Conservation (phyloP, 2,113 vertebrate genomes). For the Pongo pygmaeus region DNA sequence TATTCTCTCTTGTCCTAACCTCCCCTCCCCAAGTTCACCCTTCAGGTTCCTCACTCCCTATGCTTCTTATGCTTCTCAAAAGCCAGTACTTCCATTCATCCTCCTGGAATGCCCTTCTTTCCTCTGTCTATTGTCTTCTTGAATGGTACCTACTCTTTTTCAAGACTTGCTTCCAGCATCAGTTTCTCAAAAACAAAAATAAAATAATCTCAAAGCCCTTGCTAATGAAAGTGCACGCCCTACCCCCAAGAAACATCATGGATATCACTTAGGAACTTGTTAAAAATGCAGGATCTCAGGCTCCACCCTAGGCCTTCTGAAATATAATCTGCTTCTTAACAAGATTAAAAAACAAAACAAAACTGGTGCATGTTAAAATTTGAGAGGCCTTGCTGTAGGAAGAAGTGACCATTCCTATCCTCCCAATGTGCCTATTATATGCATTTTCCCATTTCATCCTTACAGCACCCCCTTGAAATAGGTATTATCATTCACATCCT, state of each 20-base stretch:
- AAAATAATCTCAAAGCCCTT: neutral
- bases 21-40: neutral
- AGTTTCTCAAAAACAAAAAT: neutral
- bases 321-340: neutral
- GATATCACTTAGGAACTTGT: neutral
- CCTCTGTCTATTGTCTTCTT: neutral
- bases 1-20: neutral
- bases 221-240: neutral
- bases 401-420: neutral
- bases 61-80: neutral
- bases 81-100: neutral
- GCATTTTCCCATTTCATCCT: neutral
- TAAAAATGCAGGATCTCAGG: neutral
- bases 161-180: neutral
- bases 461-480: neutral
- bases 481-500: neutral
- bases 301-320: neutral
- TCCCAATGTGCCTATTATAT: neutral
- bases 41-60: neutral
- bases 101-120: neutral
- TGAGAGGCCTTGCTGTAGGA: neutral
- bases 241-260: neutral
- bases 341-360: neutral
- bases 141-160: neutral
- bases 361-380: neutral